Conservation (phyloP, 2,888 invertebrate species). For the Nemapogon koenigi region DNA sequence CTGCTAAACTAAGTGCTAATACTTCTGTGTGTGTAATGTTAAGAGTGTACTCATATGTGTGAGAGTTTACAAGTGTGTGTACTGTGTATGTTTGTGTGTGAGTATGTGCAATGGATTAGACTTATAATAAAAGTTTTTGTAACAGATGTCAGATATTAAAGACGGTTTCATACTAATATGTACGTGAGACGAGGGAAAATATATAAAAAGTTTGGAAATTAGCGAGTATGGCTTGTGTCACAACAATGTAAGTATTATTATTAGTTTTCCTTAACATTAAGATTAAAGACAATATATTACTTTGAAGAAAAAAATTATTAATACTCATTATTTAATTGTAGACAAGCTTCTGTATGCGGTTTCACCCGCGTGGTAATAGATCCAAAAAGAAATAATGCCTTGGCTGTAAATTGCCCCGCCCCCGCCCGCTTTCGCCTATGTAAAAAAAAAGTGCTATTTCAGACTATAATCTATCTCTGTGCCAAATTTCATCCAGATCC, state of each 20-base stretch:
- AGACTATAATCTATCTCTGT: too few relatives aligned
- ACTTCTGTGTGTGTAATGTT: slow-evolving; percentile 35
- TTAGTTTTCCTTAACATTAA: slow-evolving; percentile 30
- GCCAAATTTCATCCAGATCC: too few relatives aligned
- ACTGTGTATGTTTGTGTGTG: slow-evolving; percentile 22
- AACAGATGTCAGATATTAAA: slow-evolving; percentile 66
- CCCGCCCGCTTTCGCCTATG: too few relatives aligned
- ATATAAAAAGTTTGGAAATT: slow-evolving; percentile 60
- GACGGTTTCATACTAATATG: slow-evolving; percentile 59
- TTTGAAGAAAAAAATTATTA: too few relatives aligned
- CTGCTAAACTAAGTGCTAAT: slow-evolving; percentile 52
- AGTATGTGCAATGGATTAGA: slow-evolving; percentile 60
- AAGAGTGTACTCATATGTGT: slow-evolving; percentile 22
- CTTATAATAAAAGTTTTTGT: slow-evolving; percentile 66
- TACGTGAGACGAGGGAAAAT: slow-evolving; percentile 45
- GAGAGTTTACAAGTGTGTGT: slow-evolving; percentile 24
- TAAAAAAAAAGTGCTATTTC: too few relatives aligned
- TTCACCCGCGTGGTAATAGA: too few relatives aligned
- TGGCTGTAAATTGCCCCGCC: too few relatives aligned
- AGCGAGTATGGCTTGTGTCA: slow-evolving; percentile 17
- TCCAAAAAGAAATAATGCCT: too few relatives aligned
- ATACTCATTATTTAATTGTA: too few relatives aligned
- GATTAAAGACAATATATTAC: slow-evolving; percentile 37
- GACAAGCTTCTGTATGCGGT: too few relatives aligned
- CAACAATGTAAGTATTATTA: slow-evolving; percentile 16